Conservation (phyloP, 2,888 invertebrate species). For the Meghimatium bilineatum region DNA sequence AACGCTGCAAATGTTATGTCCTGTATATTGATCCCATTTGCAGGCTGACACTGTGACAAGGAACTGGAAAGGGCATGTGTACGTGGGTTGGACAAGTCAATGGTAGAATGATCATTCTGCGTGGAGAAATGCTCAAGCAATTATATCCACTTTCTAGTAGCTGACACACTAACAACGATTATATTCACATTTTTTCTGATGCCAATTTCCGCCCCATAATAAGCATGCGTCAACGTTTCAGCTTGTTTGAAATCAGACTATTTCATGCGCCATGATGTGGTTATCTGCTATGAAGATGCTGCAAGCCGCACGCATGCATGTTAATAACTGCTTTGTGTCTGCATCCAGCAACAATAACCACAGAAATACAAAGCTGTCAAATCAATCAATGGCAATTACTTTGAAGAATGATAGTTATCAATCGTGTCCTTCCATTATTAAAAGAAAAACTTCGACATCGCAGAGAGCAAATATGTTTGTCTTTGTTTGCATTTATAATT, state of each 20-base stretch:
- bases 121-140: neutral
- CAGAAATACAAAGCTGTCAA: neutral
- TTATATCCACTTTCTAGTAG: neutral
- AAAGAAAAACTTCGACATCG: neutral
- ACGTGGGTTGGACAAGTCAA: neutral
- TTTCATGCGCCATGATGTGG: too few relatives aligned
- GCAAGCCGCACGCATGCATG: neutral
- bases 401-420: neutral
- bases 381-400: conserved; percentile 20
- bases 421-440: neutral
- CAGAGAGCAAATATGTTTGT: neutral
- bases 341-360: neutral
- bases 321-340: neutral
- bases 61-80: neutral
- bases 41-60: neutral
- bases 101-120: neutral
- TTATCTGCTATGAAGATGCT: too few relatives aligned
- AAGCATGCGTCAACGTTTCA: too few relatives aligned
- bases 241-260: too few relatives aligned
- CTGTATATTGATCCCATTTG: neutral
- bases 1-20: neutral
- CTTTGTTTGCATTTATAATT: neutral
- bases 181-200: too few relatives aligned
- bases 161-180: too few relatives aligned
- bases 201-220: too few relatives aligned